Percentiles rank a stretch among this genome's conserved stretches.
Evolutionary conservation across 2,888 invertebrate species (phyloP).

Genomic region (Scelioninae gen. 1): DNA sequence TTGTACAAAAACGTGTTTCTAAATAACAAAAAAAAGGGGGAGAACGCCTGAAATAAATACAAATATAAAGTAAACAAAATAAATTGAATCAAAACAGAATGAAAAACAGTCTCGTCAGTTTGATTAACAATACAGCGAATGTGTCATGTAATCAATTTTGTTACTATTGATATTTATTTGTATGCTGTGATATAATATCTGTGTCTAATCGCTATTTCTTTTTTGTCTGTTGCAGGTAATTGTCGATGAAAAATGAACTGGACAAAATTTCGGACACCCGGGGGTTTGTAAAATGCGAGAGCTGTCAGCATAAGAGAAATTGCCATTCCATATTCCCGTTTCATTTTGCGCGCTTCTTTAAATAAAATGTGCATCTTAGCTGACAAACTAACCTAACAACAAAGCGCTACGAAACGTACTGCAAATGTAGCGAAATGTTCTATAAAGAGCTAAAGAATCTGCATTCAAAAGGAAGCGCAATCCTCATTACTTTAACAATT

Average conservation of each 20-base stretch:
- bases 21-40: not conserved
- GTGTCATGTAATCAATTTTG: constrained; percentile 3
- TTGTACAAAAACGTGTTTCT: not conserved
- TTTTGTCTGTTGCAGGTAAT: constrained; percentile 58
- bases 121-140: not conserved
- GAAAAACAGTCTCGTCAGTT: not conserved
- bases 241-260: constrained; percentile 32
- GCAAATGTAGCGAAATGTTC: constrained; percentile 27
- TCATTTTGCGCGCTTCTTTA: not conserved
- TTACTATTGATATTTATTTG: not conserved
- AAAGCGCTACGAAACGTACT: constrained; percentile 12
- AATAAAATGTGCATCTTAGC: constrained; percentile 12
- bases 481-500: constrained; percentile 57
- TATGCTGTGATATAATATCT: not conserved
- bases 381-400: not conserved
- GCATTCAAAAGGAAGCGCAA: constrained; percentile 31
- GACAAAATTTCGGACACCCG: not conserved
- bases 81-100: not conserved
- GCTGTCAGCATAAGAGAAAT: not conserved
- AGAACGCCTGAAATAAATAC: not conserved
- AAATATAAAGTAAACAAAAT: no score
- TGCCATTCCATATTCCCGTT: constrained; percentile 17
- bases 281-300: constrained; percentile 8
- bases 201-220: constrained; percentile 8
- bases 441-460: constrained; percentile 28